Conservation (phyloP, 2,888 invertebrate genomes). For the Oxytorus armatus region DNA sequence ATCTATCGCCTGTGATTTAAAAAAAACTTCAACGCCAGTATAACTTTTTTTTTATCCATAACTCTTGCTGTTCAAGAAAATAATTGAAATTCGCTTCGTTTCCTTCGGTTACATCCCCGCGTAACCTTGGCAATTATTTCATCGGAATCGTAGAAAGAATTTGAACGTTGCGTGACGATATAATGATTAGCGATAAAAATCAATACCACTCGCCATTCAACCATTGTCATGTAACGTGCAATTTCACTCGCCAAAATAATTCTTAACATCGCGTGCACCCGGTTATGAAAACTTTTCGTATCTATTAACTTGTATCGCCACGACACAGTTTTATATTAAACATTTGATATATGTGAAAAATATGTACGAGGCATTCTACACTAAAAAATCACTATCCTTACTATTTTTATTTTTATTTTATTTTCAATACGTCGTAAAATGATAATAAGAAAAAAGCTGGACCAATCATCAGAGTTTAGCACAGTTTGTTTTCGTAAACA, state of each 20-base stretch:
- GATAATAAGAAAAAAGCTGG: too few relatives aligned
- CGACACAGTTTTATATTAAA: neutral
- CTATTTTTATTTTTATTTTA: too few relatives aligned
- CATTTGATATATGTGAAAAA: too few relatives aligned
- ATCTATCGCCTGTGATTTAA: too few relatives aligned
- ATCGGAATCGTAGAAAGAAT: neutral
- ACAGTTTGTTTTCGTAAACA: too few relatives aligned
- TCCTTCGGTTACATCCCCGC: neutral
- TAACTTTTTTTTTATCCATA: neutral
- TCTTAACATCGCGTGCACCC: neutral
- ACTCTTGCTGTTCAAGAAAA: too few relatives aligned
- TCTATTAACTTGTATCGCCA: neutral
- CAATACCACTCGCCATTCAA: neutral
- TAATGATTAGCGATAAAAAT: neutral
- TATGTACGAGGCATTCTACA: too few relatives aligned
- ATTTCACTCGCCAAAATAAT: too few relatives aligned
- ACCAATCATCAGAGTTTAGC: too few relatives aligned
- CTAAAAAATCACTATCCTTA: too few relatives aligned
- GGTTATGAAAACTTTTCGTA: slow-evolving; percentile 7
- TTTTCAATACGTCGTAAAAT: too few relatives aligned
- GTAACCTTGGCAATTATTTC: neutral
- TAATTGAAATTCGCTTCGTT: neutral
- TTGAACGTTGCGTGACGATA: neutral
- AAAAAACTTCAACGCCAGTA: too few relatives aligned
- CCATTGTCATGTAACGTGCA: neutral